phyloP scores from a whole-genome alignment of 2,113 vertebrate species.

The Nanorana parkeri region DNA sequence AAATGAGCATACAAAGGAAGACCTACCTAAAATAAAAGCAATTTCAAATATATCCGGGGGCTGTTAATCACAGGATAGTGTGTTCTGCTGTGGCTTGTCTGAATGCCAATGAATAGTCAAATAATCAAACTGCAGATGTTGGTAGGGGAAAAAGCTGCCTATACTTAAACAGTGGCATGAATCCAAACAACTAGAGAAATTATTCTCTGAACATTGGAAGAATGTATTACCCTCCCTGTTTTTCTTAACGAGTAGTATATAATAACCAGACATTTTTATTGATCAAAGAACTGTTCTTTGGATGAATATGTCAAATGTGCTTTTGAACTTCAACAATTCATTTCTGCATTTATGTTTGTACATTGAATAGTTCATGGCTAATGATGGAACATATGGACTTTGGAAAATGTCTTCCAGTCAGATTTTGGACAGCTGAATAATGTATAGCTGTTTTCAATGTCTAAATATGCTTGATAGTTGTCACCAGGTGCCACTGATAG shows the following conservation, averaged over 20 bases:
- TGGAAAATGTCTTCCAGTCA: constrained; percentile 1
- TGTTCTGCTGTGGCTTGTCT: constrained; percentile 75
- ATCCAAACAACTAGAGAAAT: constrained; percentile 64
- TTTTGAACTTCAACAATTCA: constrained; percentile 16
- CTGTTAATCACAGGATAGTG: constrained; percentile 74
- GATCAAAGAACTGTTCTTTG: constrained; percentile 50
- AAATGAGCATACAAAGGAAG: constrained; percentile 74
- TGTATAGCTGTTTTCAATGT: neutral
- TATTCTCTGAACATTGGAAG: constrained; percentile 62
- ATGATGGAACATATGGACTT: constrained; percentile 19
- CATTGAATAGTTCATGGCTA: constrained; percentile 28
- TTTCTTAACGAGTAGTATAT: constrained; percentile 67
- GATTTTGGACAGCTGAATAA: neutral
- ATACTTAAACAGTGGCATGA: constrained; percentile 74
- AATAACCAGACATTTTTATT: constrained; percentile 67
- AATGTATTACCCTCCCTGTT: constrained; percentile 60
- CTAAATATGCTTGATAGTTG: neutral
- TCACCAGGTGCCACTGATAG: neutral
- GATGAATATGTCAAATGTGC: constrained; percentile 34
- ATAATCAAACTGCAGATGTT: constrained; percentile 80
- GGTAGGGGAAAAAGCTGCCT: constrained; percentile 72
- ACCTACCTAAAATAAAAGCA: constrained; percentile 74
- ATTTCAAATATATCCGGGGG: constrained; percentile 71
- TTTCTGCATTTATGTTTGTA: constrained; percentile 13
- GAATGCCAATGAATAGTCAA: constrained; percentile 78